Evolutionary conservation across 2,113 vertebrate species (phyloP).

Genomic region (Urocolius indicus): DNA sequence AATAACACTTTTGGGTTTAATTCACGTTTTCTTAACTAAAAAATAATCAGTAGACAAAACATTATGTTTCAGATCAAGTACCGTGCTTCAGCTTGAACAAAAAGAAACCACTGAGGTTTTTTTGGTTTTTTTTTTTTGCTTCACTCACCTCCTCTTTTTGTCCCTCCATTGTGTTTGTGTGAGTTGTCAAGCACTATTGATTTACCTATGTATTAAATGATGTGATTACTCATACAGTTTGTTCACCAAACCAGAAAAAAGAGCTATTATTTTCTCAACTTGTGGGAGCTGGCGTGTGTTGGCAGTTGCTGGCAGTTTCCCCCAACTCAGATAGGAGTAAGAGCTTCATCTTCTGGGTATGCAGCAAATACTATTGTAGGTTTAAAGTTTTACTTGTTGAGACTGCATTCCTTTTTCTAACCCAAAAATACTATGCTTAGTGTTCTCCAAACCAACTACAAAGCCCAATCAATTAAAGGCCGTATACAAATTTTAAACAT

Average conservation of each 20-base stretch:
- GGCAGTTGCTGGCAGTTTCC: neutral
- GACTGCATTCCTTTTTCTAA: neutral
- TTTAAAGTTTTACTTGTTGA: neutral
- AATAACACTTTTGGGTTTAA: neutral
- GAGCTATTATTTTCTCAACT: neutral
- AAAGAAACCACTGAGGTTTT: neutral
- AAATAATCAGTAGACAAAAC: neutral
- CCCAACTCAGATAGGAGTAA: neutral
- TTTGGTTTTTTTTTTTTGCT: neutral
- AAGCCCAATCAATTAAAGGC: neutral
- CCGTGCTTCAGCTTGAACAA: neutral
- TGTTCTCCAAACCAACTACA: neutral
- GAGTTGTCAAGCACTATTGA: neutral
- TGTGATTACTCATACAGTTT: slow-evolving; percentile 8
- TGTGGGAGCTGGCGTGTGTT: neutral
- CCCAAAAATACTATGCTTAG: neutral
- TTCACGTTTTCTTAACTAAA: neutral
- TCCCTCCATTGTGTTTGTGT: neutral
- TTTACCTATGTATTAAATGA: neutral
- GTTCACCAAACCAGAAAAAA: neutral
- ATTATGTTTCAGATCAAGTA: neutral
- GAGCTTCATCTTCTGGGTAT: neutral
- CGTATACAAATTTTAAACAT: neutral
- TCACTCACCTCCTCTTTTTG: neutral
- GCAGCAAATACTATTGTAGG: neutral